Evolutionary conservation across 2,113 vertebrate genomes (phyloP).

Genomic region (Nannospalax galili): DNA sequence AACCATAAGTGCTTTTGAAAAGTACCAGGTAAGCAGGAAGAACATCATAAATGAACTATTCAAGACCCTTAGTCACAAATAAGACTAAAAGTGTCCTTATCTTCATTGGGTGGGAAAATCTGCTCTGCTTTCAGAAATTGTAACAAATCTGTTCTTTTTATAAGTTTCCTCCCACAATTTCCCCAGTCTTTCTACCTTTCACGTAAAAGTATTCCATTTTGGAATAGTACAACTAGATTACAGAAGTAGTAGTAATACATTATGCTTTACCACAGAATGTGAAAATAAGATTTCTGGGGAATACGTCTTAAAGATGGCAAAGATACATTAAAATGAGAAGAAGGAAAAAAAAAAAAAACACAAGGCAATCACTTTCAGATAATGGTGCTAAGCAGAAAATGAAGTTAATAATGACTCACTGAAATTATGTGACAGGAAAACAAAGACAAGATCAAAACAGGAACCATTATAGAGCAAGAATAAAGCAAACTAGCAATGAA

Average conservation of each 20-base stretch:
- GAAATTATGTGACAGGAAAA: constrained; percentile 23
- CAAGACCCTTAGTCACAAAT: background rate
- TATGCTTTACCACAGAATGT: background rate
- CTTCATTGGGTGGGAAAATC: background rate
- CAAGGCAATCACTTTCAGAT: background rate
- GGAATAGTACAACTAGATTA: background rate
- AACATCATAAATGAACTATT: background rate
- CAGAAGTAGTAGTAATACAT: constrained; percentile 10
- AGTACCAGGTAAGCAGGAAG: background rate
- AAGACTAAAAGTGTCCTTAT: background rate
- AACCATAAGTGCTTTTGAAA: background rate
- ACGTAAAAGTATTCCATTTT: background rate
- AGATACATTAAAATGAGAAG: constrained; percentile 19
- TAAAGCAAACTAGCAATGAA: background rate
- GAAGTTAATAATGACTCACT: constrained; percentile 17
- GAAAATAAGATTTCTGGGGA: constrained; percentile 24
- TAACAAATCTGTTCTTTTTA: background rate
- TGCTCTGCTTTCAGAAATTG: constrained; percentile 20
- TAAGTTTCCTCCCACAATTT: background rate
- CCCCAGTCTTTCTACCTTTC: background rate
- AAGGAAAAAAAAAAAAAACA: background rate
- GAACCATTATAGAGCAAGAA: constrained; percentile 3
- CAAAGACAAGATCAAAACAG: constrained; percentile 27
- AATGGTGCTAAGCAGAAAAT: constrained; percentile 34
- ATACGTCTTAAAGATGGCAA: background rate